These are phyloP conservation scores for Pristionchus mayeri DNA, from an alignment of 2,888 invertebrate species.

Conservation along the genomic window DNA sequence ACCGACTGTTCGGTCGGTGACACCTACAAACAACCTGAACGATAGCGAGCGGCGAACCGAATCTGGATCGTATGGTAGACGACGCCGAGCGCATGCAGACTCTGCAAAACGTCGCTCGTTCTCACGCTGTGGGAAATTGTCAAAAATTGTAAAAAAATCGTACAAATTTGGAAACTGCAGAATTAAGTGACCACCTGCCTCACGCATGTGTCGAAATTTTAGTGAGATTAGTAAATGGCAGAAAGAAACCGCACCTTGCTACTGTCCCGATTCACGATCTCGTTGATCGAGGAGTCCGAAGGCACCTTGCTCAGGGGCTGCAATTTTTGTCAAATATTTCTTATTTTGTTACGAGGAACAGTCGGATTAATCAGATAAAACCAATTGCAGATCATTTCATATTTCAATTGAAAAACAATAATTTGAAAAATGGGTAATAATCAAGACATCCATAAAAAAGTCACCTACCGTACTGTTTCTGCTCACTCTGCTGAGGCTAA, in stretches of 20 bases:
- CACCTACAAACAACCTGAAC: conserved; percentile 9
- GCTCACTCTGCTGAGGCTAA: conserved; percentile 11
- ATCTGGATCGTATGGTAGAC: conserved; percentile 49
- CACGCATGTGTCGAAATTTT: background rate
- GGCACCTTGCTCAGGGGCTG: conserved; percentile 28
- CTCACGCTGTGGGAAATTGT: background rate
- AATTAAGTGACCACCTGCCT: no score
- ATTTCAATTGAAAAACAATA: no score
- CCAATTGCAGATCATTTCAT: no score
- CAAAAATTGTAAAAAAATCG: background rate
- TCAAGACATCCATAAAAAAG: no score
- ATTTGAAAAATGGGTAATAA: no score
- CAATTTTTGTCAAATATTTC: no score
- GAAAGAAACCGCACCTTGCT: conserved; percentile 31
- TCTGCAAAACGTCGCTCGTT: conserved; percentile 27
- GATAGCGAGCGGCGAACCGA: conserved; percentile 25
- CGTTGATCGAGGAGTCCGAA: conserved; percentile 27
- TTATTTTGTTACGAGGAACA: no score
- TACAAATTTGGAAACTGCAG: background rate
- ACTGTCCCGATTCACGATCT: conserved; percentile 36
- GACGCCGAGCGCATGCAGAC: conserved; percentile 47
- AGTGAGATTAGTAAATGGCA: background rate
- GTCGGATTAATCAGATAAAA: no score
- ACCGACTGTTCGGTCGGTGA: background rate
- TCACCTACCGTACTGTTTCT: conserved; percentile 27